phyloP scores from a whole-genome alignment of 1,140 invertebrate genomes.

The Bombus ignitus region DNA sequence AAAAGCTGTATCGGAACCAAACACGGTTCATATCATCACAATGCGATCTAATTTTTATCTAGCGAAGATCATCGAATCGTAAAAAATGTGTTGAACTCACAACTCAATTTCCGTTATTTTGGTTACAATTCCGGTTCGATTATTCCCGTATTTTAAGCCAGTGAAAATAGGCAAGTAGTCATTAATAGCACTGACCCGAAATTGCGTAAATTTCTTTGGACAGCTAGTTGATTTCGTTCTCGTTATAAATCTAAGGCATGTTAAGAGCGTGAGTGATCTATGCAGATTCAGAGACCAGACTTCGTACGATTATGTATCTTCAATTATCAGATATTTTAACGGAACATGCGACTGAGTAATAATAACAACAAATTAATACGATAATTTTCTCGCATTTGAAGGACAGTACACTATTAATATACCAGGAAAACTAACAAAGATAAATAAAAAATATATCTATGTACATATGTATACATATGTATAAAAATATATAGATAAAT shows the following conservation, averaged over 20 bases:
- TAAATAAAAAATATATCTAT: conserved; percentile 11
- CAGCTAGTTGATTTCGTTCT: not conserved
- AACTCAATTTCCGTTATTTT: not conserved
- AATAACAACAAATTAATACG: not conserved
- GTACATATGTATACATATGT: not conserved
- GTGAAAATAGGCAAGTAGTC: conserved; percentile 20
- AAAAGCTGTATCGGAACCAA: not conserved
- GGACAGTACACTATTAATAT: not conserved
- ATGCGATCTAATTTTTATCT: not conserved
- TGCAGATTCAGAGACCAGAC: not conserved
- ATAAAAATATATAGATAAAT: conserved; percentile 11
- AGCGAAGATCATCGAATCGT: not conserved
- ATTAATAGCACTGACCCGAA: conserved; percentile 22
- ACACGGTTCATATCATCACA: not conserved
- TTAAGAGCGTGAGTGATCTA: not conserved
- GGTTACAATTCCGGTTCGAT: not conserved
- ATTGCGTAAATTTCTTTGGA: conserved; percentile 42
- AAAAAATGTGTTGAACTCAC: not conserved
- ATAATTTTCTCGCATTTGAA: not conserved
- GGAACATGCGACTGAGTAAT: not conserved
- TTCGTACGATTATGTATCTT: not conserved
- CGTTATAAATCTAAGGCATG: conserved; percentile 30
- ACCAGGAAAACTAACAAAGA: not conserved
- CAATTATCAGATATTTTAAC: conserved; percentile 5
- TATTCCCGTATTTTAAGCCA: not conserved